Evolutionary conservation across 1,140 invertebrate species (phyloP), one percentile per base, ranked within the genome.

Genomic region (Chlorops oryzae): DNA sequence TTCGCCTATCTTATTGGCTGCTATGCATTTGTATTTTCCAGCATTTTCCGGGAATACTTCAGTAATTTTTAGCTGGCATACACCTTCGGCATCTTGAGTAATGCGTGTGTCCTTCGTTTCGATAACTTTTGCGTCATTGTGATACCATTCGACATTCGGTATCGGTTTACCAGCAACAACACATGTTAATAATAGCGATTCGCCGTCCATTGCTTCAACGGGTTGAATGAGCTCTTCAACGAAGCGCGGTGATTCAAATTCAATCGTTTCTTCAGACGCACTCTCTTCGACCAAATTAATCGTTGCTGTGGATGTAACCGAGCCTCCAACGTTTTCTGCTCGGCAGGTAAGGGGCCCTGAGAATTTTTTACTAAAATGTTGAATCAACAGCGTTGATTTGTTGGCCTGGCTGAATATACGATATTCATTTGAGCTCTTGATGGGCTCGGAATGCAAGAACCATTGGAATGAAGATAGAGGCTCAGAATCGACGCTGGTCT

Each of bases 41-140:
- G 84, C 82, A 80, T 96, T 90, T 81, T 96, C 92, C 4, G 92
- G 91, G 71, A 95, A 96, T 22, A 93, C 91, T 81, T 96, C 92
- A 39, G 81, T 81, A 59, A 97, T 92, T 52, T 85, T 81, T 50
- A 97, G 75, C 69, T 83, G 85, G 65, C 90, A 93, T 46, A 83
- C 75, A 50, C 90, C 89, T 62, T 89, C 83, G 52, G 78, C 77
- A 63, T 87, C 82, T 73, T 90, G 86, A 10, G 78, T 75, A 38
- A 91, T 81, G 9, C 79, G 79, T 27, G 90, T 81, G 66, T 91
- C 89, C 72, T 88, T 87, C 35, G 85, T 86, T 73, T 87, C 84
- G 58, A 81, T 73, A 42, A 93, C 79, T 40, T 79, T 78, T 59
- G 81, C 75, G 15, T 80, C 78, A 60, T 91, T 82, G 59, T 88